These are phyloP conservation scores for Sarcophaga peregrina DNA, from an alignment of 1,140 invertebrate genomes.

Conservation along the genomic window DNA sequence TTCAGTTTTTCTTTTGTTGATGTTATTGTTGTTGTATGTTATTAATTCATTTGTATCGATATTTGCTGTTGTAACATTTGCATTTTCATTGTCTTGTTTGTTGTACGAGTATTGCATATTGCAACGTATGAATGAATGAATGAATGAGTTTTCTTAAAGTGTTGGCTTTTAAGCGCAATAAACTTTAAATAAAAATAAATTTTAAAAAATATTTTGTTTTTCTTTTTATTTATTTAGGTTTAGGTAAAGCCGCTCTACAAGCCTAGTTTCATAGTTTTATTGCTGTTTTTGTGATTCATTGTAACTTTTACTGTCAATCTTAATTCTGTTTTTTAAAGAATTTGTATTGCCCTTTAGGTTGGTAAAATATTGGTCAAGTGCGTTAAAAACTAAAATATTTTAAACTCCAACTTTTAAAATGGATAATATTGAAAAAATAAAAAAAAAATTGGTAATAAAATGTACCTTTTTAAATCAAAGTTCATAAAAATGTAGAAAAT, in stretches of 20 bases:
- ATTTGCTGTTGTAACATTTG: conserved; percentile 4
- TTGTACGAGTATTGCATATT: background rate
- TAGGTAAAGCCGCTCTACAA: background rate
- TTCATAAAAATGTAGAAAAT: background rate
- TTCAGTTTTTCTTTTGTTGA: too few relatives aligned
- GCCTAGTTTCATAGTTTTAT: too few relatives aligned
- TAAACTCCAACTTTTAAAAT: too few relatives aligned
- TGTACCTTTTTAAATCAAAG: background rate
- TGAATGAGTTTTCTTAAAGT: too few relatives aligned
- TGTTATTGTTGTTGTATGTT: background rate
- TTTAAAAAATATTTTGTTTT: too few relatives aligned
- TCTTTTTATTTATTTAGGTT: background rate
- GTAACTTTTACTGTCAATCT: background rate
- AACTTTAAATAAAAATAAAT: too few relatives aligned
- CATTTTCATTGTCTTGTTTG: conserved; percentile 13
- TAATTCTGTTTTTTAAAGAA: background rate
- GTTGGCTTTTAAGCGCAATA: too few relatives aligned
- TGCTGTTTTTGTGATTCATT: conserved; percentile 13
- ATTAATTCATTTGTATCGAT: conserved; percentile 27
- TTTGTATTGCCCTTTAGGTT: background rate
- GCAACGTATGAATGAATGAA: too few relatives aligned
- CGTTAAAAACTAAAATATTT: background rate
- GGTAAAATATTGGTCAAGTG: background rate
- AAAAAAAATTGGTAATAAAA: background rate
- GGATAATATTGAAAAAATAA: too few relatives aligned